Evolutionary conservation across 2,113 vertebrate species (phyloP).

Genomic region (Cyprinodon brontotheroides): DNA sequence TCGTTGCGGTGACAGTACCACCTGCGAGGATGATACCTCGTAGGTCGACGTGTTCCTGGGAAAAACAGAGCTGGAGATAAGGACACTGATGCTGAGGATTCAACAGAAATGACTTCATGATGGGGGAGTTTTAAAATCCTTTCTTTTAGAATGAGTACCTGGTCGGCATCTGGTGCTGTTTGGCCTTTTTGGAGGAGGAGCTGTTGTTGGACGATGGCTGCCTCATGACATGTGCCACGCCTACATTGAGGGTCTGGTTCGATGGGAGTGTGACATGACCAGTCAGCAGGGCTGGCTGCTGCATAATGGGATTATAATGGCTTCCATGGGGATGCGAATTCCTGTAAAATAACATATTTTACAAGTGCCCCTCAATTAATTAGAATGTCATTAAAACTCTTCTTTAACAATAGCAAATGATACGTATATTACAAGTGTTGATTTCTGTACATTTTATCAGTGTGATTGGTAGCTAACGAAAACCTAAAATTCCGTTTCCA

Average conservation of each 20-base stretch:
- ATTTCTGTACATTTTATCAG: no score
- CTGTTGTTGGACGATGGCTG: conserved; percentile 87
- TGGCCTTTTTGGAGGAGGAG: conserved; percentile 90
- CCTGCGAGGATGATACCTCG: conserved; percentile 93
- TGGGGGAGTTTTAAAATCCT: not conserved
- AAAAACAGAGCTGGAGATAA: conserved; percentile 8
- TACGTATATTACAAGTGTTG: not conserved
- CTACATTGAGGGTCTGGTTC: conserved; percentile 94
- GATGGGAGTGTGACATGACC: conserved; percentile 93
- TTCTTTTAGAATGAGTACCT: conserved; percentile 76
- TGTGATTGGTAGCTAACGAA: no score
- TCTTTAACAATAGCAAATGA: not conserved
- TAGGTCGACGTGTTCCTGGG: conserved; percentile 89
- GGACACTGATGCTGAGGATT: not conserved
- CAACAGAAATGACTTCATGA: not conserved
- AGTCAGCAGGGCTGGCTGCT: conserved; percentile 92
- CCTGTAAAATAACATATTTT: conserved; percentile 60
- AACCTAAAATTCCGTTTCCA: no score
- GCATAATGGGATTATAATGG: conserved; percentile 99
- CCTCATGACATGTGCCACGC: conserved; percentile 97
- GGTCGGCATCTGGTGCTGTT: conserved; percentile 90
- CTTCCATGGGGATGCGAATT: conserved; percentile 92
- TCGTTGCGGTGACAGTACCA: conserved; percentile 90
- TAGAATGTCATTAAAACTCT: not conserved
- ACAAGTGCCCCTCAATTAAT: not conserved